A percentile compares a stretch with the other conserved stretches of the same genome.
Evolutionary conservation across 2,888 invertebrate species (phyloP).

Genomic region (Phalangium opilio): DNA sequence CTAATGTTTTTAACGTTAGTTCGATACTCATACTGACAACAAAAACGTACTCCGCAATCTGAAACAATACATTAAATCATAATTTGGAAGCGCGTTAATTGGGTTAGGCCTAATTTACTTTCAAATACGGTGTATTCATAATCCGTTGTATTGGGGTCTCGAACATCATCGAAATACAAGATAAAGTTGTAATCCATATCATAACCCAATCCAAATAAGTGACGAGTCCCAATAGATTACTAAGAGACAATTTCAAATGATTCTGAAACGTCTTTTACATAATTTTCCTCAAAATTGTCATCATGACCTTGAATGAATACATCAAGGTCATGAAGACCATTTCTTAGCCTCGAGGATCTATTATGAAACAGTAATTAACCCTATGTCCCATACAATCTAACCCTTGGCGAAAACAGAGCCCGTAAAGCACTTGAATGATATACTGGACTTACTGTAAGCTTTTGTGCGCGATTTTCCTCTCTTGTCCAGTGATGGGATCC

Average conservation of each 20-base stretch:
- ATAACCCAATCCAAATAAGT: conserved; percentile 99
- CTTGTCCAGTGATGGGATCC: conserved; percentile 91
- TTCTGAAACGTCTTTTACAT: too few species aligned
- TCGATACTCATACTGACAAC: conserved; percentile 97
- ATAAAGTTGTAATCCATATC: conserved; percentile 93
- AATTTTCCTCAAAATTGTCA: too few species aligned
- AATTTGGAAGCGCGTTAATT: too few species aligned
- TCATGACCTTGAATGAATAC: neutral
- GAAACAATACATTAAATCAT: too few species aligned
- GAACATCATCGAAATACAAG: conserved; percentile 98
- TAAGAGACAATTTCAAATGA: conserved; percentile 32
- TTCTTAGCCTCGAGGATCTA: too few species aligned
- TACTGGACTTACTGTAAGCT: conserved; percentile 72
- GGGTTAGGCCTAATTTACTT: conserved; percentile 37
- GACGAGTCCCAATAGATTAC: conserved; percentile 90
- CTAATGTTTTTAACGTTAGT: conserved; percentile 81
- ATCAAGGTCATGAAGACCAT: too few species aligned
- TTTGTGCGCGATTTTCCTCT: conserved; percentile 91
- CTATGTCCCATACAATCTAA: too few species aligned
- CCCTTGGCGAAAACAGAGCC: too few species aligned
- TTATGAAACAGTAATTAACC: too few species aligned
- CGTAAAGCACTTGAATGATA: conserved; percentile 22
- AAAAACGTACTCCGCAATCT: conserved; percentile 83
- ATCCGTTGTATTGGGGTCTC: conserved; percentile 87
- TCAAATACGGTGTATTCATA: conserved; percentile 82